Base-by-base conservation (phyloP, 1,140 invertebrate species). In the Danaus melanippus region DNA sequence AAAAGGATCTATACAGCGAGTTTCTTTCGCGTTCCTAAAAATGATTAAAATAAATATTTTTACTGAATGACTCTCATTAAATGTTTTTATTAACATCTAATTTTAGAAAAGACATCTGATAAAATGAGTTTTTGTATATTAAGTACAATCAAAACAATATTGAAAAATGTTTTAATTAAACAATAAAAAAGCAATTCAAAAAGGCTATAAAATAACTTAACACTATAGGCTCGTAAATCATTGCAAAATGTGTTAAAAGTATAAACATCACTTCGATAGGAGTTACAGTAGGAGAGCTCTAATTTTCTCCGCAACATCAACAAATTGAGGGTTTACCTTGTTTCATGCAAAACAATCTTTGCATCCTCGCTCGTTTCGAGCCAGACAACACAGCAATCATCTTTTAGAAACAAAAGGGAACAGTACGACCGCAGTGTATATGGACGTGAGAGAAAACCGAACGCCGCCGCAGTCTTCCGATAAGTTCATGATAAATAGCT, bases 401-500 rank as follows among this genome's bases (percentile, higher is more conserved):
- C 74, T 75, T 79, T 77, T 75, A 71, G 64, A 80, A 80, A 84
- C 60, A 58, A 82, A 72, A 82, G 66, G 79, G 78, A 79, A 76
- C 67, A 59, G 64, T 57, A 56, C 64, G 66, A 71, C 65, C 67
- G 67, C 74, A 80, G 74, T 77, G 71, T 74, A 76, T 76, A 74
- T 67, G 64, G 64, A 71, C 69, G 71, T 64, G 66, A 69, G 65
- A 71, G 68, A 77, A 79, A 75, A 79, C 79, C 66, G 67, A 76
- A 75, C 52, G 70, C 57, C 58, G 64, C 60, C 63, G 63, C 50
- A 68, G 76, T 76, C 76, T 76, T 79, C 71, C 68, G 78, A 83
- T 83, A 82, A 81, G 67, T 79, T 77, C 71, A 81, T 81, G 79
- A 83, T 84, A 84, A 84, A 84, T 83, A 82, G 76, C 74, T 69